Evolutionary conservation across 2,797 vertebrate species (phyloP), one percentile per base, ranked within the genome.

Genomic region (Sebastes matsubarae): DNA sequence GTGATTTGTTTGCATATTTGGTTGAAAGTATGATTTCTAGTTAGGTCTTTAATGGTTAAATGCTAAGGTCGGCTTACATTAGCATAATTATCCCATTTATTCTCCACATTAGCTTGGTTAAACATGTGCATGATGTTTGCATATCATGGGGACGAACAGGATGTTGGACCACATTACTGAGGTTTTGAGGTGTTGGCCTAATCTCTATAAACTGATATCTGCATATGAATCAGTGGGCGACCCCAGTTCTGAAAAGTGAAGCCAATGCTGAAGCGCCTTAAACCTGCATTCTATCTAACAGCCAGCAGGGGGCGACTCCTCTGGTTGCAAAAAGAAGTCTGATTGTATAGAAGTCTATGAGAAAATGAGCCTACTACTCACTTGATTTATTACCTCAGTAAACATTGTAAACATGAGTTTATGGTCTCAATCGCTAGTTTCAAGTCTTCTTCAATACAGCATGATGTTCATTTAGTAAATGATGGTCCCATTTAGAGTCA

Each of bases 241-340:
- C 42, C 42, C 42, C 6, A 0, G 42, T 46, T 46, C 42, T 46
- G 42, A 18, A 46, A 46, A 46, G 42, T 46, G 16, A 46, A 46
- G 16, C 16, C 42, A 18, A 46, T 46, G 42, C 0, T 0, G 38
- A 42, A 16, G 14, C 0, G 38, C 38, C 38, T 16, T 46, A 11
- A 18, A 46, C 42, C 1, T 46, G 10, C 6, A 46, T 46, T 46
- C 3, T 46, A 8, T 46, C 6, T 46, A 18, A 46, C 1, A 8
- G 14, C 42, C 16, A 18, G 42, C 16, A 46, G 42, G 42, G 42
- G 42, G 42, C 42, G 16, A 46, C 42, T 46, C 42, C 0, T 46
- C 42, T 46, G 42, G 42, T 18, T 46, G 42, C 16, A 3, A 46
- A 46, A 46, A 0, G 42, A 0, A 46, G 16, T 46, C 42, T 18